Conservation (phyloP, 2,113 vertebrate species). For the Ammospiza nelsoni region DNA sequence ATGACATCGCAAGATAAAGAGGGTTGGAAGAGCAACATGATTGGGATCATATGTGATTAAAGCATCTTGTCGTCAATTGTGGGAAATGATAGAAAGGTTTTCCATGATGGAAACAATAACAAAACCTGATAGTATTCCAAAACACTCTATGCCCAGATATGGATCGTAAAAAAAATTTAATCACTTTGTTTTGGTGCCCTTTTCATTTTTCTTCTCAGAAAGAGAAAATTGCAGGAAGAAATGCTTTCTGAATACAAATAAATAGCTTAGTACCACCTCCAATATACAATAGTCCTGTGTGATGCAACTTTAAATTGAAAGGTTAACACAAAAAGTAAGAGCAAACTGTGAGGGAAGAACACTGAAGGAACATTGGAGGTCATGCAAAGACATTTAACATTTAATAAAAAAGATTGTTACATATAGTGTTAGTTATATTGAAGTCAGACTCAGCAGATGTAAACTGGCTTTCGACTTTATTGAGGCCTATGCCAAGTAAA, state of each 20-base stretch:
- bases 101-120: neutral
- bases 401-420: neutral
- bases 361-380: neutral
- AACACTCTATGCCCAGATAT: neutral
- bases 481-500: neutral
- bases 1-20: slow-evolving; percentile 24
- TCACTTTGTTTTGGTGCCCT: neutral
- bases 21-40: neutral
- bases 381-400: neutral
- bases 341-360: neutral
- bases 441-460: neutral
- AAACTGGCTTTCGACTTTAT: neutral
- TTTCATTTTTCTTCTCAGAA: neutral
- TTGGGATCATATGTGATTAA: slow-evolving; percentile 1
- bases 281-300: neutral
- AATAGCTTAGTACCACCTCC: neutral
- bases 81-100: neutral
- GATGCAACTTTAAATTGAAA: neutral
- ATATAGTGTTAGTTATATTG: neutral
- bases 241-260: neutral
- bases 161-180: neutral
- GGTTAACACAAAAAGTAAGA: neutral
- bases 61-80: slow-evolving; percentile 3
- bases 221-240: neutral
- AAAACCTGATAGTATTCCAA: neutral